These are phyloP conservation scores for Macrophya alboannulata DNA, from an alignment of 2,888 invertebrate species.

Conservation along the genomic window DNA sequence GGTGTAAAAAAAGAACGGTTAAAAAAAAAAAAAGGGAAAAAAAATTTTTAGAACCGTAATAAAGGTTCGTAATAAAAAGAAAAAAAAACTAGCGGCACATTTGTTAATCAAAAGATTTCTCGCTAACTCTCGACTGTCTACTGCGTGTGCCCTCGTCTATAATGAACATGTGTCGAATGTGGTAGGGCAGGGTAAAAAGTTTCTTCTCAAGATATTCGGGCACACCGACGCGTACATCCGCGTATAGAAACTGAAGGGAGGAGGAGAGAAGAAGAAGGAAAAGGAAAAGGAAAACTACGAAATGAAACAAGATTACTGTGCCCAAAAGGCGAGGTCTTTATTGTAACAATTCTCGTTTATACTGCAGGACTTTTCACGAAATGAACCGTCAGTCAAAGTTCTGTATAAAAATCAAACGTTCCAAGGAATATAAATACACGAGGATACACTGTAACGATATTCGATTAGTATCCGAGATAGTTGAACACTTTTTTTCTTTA, in stretches of 20 bases:
- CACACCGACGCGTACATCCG: not conserved
- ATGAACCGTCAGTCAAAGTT: constrained; percentile 14
- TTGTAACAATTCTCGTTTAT: too few species aligned
- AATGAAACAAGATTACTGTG: not conserved
- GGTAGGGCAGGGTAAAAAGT: not conserved
- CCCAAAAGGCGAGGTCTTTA: too few species aligned
- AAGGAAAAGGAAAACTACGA: not conserved
- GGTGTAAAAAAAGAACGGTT: constrained; percentile 1
- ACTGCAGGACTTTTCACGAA: not conserved
- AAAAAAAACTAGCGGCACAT: constrained; percentile 62
- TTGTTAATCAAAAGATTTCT: constrained; percentile 68
- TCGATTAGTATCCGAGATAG: not conserved
- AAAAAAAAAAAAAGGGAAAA: constrained; percentile 2
- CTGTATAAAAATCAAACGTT: constrained; percentile 3
- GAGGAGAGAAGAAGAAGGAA: not conserved
- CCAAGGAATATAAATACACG: constrained; percentile 11
- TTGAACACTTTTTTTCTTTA: too few species aligned
- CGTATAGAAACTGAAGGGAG: not conserved
- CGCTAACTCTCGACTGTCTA: constrained; percentile 30
- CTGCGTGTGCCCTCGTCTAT: constrained; percentile 65
- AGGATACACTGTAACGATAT: not conserved
- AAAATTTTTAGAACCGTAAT: constrained; percentile 30
- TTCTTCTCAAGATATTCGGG: too few species aligned
- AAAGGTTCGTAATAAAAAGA: constrained; percentile 54
- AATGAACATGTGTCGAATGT: constrained; percentile 66